Evolutionary conservation across 2,888 invertebrate species (phyloP), one percentile per base, ranked within the genome.

Genomic region (Nycteola revayana): DNA sequence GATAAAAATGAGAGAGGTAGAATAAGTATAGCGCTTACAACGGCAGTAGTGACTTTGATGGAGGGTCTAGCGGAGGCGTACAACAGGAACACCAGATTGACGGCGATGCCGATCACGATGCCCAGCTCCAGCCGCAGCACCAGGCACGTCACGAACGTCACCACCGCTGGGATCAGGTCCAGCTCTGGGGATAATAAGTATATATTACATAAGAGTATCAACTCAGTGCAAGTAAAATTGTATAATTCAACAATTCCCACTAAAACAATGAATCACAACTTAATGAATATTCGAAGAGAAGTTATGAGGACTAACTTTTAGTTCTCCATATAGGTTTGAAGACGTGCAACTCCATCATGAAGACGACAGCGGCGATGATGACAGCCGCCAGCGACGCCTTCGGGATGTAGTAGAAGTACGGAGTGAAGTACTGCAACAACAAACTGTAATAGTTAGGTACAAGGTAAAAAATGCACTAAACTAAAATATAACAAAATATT

Each of bases 121-220:
- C 98, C 98, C 60, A 94, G 93, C 90, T 97, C 96, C 61, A 97
- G 89, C 42, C 95, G 94, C 66, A 95, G 89, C 48, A 94, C 90
- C 29, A 98, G 85, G 49, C 96, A 97, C 32, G 94, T 91, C 10
- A 94, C 73, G 67, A 97, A 94, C 11, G 98, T 97, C 28, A 92
- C 92, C 42, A 94, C 69, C 49, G 95, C 95, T 5, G 96, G 95
- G 60, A 97, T 90, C 47, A 97, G 90, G 75, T 98, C 97, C 52
- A 94, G 90, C 80, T 95, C 97, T 97, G 85, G 7, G 4, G 18
- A 18, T n/a, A n/a, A n/a, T n/a, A n/a, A n/a, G n/a, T n/a, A n/a
- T n/a, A n/a, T n/a, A n/a, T n/a, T n/a, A n/a, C n/a, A n/a, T n/a
- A n/a, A n/a, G n/a, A n/a, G n/a, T n/a, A n/a, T n/a, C n/a, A n/a